These are phyloP conservation scores for Psammodynastes pulverulentus DNA, from an alignment of 2,113 vertebrate genomes.

Conservation along the genomic window DNA sequence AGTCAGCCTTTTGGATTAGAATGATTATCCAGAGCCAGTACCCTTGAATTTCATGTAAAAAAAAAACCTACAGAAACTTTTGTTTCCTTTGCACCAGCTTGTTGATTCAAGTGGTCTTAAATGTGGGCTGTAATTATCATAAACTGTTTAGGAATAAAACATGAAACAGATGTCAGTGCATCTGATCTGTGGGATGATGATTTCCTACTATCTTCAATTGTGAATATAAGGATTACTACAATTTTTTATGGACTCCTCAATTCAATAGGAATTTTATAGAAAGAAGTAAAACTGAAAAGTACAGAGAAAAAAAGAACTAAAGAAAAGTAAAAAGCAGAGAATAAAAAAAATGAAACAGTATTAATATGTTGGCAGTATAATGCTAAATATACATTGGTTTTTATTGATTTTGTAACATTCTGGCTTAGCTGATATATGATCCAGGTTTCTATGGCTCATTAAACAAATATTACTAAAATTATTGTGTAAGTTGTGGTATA, in stretches of 20 bases:
- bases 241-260: slow-evolving; percentile 17
- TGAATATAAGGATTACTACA: slow-evolving; percentile 24
- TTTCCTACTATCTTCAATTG: slow-evolving; percentile 57
- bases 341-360: background rate
- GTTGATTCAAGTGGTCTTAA: slow-evolving; percentile 58
- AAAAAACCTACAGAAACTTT: slow-evolving; percentile 30
- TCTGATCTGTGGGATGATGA: slow-evolving; percentile 65
- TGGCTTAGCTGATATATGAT: background rate
- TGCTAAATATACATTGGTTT: background rate
- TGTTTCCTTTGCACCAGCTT: slow-evolving; percentile 47
- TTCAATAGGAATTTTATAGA: slow-evolving; percentile 2
- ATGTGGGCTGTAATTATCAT: slow-evolving; percentile 61
- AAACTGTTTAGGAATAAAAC: slow-evolving; percentile 64
- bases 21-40: slow-evolving; percentile 22
- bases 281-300: background rate
- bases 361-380: background rate
- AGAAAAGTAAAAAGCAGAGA: background rate
- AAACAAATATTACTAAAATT: background rate
- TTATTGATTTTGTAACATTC: background rate
- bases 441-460: background rate
- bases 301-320: background rate
- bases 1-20: slow-evolving; percentile 31
- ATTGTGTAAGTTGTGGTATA: background rate
- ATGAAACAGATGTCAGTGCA: slow-evolving; percentile 64
- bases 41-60: background rate